Evolutionary conservation across 2,888 invertebrate genomes (phyloP), one percentile per base, ranked within the genome.

Genomic region (Antheraea yamamai): DNA sequence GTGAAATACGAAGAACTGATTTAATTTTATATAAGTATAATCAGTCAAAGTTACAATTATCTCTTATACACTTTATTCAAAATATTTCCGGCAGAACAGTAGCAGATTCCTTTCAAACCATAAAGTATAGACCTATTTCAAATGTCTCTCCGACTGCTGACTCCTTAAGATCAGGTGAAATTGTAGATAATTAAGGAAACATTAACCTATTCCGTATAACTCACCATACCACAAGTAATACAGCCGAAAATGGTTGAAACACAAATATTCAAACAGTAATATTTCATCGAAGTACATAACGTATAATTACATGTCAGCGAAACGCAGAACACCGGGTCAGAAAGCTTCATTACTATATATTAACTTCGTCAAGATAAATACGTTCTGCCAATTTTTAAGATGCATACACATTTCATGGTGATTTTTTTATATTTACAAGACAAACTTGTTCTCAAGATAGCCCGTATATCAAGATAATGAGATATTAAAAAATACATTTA

Each of bases 251-350:
- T 20, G 39, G 20, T 39, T 20, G 39, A 70, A 39, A 39, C 18
- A n/a, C n/a, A 39, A 70, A 70, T 70, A 70, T 70, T 20, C 39
- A 39, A 39, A 70, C 39, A n/a, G 39, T 70, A 74, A 68, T 74
- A 61, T 74, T 68, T 74, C 74, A 74, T 68, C 66, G 10, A 47
- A 66, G 26, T 26, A 68, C 74, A 74, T 51, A 66, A 51, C 66
- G 30, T 26, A 52, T 68, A 20, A 68, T 74, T 26, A 74, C 51
- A 74, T 30, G 66, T 23, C 39, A 74, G 66, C 26, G 66, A 74
- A 74, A 70, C 70, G 39, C n/a, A 39, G 35, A 39, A 70, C 35
- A 70, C 39, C 39, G 39, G n/a, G n/a, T 70, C 70, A 20, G 39
- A 39, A 70, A 39, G 39, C 39, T 70, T 70, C 23, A 70, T 70